A percentile compares a stretch with the other conserved stretches of the same genome.
Evolutionary conservation across 1,140 invertebrate genomes (phyloP).

Genomic region (Andrena cerasifolii): DNA sequence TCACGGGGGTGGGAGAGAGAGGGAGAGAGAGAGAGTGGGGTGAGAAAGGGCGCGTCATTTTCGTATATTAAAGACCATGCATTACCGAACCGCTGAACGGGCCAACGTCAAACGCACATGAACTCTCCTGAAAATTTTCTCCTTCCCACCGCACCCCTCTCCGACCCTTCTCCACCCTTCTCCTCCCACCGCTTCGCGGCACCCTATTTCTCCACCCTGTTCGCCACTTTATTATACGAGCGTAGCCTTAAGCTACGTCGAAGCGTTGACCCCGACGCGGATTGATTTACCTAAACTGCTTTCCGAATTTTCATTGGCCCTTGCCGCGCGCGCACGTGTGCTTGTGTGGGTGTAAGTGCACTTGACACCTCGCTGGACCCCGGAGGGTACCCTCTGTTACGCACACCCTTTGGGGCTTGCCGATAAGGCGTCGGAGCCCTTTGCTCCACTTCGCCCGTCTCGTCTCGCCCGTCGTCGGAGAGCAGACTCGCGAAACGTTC

Average conservation of each 20-base stretch:
- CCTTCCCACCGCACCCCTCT: slow-evolving; percentile 1
- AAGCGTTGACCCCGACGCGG: slow-evolving; percentile 59
- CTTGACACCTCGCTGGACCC: slow-evolving; percentile 68
- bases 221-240: slow-evolving; percentile 65
- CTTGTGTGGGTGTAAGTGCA: slow-evolving; percentile 49
- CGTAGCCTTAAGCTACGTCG: slow-evolving; percentile 55
- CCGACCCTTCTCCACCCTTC: slow-evolving; percentile 5
- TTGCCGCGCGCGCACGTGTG: slow-evolving; percentile 5
- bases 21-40: not conserved
- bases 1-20: slow-evolving; percentile 2
- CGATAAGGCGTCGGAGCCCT: slow-evolving; percentile 19
- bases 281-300: slow-evolving; percentile 75
- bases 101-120: slow-evolving; percentile 72
- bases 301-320: slow-evolving; percentile 73
- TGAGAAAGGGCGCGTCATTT: slow-evolving; percentile 57
- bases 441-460: too few relatives aligned
- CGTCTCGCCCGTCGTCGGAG: too few relatives aligned
- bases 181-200: slow-evolving; percentile 11
- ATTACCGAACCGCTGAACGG: slow-evolving; percentile 63
- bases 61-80: slow-evolving; percentile 68
- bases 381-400: too few relatives aligned
- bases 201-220: slow-evolving; percentile 29
- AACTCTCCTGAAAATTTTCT: slow-evolving; percentile 55
- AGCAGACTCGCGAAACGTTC: too few relatives aligned
- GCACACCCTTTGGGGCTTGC: not conserved